phyloP scores from a whole-genome alignment of 2,797 vertebrate genomes.

The Coilia nasus region DNA sequence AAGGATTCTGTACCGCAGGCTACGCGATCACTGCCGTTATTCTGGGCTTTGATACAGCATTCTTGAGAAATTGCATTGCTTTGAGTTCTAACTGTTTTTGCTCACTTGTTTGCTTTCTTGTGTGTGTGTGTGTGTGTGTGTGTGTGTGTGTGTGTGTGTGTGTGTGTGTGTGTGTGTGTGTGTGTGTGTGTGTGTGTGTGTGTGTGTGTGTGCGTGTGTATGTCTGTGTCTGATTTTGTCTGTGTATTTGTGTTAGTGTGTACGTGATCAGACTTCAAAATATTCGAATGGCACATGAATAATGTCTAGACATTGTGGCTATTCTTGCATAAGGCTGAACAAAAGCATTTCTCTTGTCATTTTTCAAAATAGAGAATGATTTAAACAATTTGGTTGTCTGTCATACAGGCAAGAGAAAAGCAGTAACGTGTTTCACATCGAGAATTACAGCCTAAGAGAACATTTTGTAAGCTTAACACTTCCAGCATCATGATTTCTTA shows the following conservation, averaged over 20 bases:
- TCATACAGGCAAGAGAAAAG: neutral
- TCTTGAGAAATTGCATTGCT: conserved; percentile 9
- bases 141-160: conserved; percentile 14
- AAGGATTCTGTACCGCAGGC: neutral
- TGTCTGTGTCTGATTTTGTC: neutral
- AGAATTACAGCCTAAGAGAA: neutral
- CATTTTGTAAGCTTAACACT: neutral
- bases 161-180: neutral
- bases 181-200: neutral
- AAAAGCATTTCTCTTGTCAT: neutral
- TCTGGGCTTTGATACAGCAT: neutral
- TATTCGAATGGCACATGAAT: neutral
- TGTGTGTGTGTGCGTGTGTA: neutral
- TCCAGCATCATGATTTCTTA: too few relatives aligned
- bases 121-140: neutral
- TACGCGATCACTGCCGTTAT: neutral
- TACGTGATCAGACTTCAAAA: neutral
- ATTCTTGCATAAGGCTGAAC: neutral
- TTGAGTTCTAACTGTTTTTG: too few relatives aligned
- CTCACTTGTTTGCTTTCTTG: neutral
- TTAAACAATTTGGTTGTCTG: neutral
- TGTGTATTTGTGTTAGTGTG: conserved; percentile 4
- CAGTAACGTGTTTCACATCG: neutral
- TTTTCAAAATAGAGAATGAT: neutral
- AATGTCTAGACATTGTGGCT: neutral